phyloP scores from a whole-genome alignment of 1,140 invertebrate species.

The Pseudomyrmex flavicornis region DNA sequence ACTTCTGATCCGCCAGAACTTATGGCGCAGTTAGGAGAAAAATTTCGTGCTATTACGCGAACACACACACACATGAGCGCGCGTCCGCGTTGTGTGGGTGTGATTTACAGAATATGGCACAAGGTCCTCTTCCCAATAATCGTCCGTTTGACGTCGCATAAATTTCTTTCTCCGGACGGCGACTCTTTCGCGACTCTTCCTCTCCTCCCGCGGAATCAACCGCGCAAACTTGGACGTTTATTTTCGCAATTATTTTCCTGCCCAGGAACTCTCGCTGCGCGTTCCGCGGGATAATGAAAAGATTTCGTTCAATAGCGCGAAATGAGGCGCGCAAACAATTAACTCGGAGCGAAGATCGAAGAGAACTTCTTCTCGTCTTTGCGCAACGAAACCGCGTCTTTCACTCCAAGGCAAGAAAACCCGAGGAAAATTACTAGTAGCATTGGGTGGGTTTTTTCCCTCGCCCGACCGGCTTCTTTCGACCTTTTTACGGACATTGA shows the following conservation, averaged over 20 bases:
- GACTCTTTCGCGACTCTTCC: background rate
- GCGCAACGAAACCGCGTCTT: background rate
- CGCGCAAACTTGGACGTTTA: slow-evolving; percentile 17
- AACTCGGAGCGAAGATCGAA: background rate
- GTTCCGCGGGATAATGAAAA: slow-evolving; percentile 7
- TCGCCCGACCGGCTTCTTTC: background rate
- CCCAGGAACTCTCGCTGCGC: background rate
- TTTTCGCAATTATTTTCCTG: slow-evolving; percentile 54
- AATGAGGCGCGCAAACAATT: slow-evolving; percentile 24
- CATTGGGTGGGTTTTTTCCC: too few species aligned
- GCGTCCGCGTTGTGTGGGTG: slow-evolving; percentile 52
- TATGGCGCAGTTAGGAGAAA: slow-evolving; percentile 2
- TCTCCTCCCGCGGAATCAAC: background rate
- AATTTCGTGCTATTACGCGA: background rate
- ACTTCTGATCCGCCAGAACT: background rate
- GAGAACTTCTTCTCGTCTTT: too few species aligned
- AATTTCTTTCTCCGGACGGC: slow-evolving; percentile 19
- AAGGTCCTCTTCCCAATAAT: slow-evolving; percentile 63
- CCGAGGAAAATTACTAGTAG: slow-evolving; percentile 27
- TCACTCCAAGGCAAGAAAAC: background rate
- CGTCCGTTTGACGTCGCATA: slow-evolving; percentile 20
- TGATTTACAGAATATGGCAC: slow-evolving; percentile 69
- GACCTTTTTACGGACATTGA: slow-evolving; percentile 13
- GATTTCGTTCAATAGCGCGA: background rate
- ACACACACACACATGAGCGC: too few species aligned